These are phyloP conservation scores for Drosophila varians DNA, from an alignment of 1,140 invertebrate species.

Conservation along the genomic window DNA sequence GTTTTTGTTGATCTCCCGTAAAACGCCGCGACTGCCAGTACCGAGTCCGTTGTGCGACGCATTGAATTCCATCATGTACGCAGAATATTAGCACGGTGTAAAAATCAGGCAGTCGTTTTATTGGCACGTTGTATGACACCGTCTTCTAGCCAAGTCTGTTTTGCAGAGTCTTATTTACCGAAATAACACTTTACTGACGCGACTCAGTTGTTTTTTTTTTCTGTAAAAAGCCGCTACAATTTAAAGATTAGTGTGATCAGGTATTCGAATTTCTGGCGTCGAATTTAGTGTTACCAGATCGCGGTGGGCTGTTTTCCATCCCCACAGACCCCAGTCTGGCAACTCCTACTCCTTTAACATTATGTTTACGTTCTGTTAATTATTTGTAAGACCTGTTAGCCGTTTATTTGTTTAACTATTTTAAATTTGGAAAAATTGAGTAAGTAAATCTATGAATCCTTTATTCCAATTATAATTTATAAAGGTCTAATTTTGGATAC, in stretches of 20 bases:
- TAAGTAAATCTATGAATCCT: background rate
- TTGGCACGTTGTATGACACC: no score
- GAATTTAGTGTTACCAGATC: background rate
- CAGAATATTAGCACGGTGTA: background rate
- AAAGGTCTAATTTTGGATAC: no score
- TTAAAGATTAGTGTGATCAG: constrained; percentile 42
- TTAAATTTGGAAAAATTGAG: background rate
- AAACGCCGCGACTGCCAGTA: constrained; percentile 42
- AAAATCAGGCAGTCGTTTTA: background rate
- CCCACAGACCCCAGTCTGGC: background rate
- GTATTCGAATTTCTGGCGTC: background rate
- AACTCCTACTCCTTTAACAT: background rate
- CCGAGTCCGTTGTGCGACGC: background rate
- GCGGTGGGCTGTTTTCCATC: background rate
- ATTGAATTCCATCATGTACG: constrained; percentile 51
- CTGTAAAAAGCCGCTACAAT: constrained; percentile 66
- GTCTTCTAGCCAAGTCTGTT: background rate
- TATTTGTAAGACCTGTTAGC: background rate
- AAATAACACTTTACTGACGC: constrained; percentile 2
- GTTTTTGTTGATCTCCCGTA: constrained; percentile 64
- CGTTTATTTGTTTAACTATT: background rate
- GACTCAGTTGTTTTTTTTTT: constrained; percentile 5
- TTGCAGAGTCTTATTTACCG: background rate
- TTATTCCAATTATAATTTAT: no score
- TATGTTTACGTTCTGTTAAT: background rate